These are phyloP conservation scores for Andrena minutula DNA, from an alignment of 2,888 invertebrate genomes.

Conservation along the genomic window DNA sequence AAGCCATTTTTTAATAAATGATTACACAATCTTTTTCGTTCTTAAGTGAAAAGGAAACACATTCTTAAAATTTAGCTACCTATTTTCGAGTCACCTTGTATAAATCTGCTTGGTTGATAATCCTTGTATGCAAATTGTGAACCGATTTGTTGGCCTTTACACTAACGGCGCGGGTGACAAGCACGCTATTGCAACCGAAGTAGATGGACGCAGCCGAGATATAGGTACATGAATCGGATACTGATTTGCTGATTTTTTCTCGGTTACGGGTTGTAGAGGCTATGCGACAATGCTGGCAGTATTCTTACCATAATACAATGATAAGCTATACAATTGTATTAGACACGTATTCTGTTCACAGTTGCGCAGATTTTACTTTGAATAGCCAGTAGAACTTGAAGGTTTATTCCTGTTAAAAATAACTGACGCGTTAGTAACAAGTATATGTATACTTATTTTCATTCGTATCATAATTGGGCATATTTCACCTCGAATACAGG, in stretches of 20 bases:
- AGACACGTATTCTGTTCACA: not conserved
- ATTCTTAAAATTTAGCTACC: too few species aligned
- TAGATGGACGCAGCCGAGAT: conserved; percentile 1
- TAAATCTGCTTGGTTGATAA: conserved; percentile 28
- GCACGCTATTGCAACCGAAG: not conserved
- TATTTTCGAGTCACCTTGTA: not conserved
- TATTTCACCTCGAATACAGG: too few species aligned
- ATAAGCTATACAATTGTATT: not conserved
- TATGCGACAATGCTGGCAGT: not conserved
- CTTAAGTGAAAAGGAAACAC: too few species aligned
- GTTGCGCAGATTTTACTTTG: not conserved
- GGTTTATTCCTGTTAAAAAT: too few species aligned
- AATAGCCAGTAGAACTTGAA: not conserved
- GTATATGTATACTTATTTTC: too few species aligned
- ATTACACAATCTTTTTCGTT: too few species aligned
- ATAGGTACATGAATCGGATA: not conserved
- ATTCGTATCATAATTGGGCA: too few species aligned
- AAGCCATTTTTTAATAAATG: not conserved
- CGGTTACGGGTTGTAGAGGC: not conserved
- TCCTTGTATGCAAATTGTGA: not conserved
- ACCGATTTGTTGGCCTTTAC: not conserved
- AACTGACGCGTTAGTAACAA: too few species aligned
- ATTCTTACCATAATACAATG: not conserved
- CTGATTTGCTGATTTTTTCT: conserved; percentile 5
- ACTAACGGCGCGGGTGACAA: not conserved